Conservation (phyloP, 2,113 vertebrate species). For the Edolisoma coerulescens region DNA sequence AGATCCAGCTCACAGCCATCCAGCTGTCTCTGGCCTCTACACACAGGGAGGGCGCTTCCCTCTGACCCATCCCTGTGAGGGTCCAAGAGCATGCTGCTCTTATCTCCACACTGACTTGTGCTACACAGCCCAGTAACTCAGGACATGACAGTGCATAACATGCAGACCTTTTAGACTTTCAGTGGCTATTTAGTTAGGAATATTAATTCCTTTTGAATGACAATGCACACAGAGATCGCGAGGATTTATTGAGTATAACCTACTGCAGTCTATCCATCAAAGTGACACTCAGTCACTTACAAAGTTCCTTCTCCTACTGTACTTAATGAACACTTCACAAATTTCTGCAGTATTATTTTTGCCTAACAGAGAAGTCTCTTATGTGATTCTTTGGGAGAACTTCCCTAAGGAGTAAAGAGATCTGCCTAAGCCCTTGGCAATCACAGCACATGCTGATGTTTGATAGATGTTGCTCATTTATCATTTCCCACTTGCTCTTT, state of each 20-base stretch:
- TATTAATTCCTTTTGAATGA: conserved; percentile 49
- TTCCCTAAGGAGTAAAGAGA: background rate
- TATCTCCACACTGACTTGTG: background rate
- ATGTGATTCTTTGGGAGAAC: background rate
- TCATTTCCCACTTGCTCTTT: background rate
- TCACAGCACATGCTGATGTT: background rate
- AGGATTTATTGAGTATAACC: conserved; percentile 20
- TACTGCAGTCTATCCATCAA: conserved; percentile 35
- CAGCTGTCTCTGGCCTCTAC: background rate
- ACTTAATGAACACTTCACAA: conserved; percentile 22
- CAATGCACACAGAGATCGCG: background rate
- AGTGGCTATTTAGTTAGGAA: background rate
- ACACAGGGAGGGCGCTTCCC: background rate
- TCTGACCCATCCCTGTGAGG: background rate
- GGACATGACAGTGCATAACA: background rate
- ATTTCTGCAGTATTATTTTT: background rate
- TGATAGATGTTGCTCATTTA: background rate
- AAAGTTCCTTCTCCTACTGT: background rate
- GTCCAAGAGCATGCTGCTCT: background rate
- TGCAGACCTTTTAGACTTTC: conserved; percentile 10
- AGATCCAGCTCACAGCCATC: background rate
- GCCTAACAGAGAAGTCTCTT: background rate
- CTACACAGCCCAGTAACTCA: background rate
- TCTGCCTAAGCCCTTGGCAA: background rate
- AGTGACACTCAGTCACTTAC: conserved; percentile 7